Conservation (phyloP, 2,888 invertebrate genomes). For the Auanema sp. region DNA sequence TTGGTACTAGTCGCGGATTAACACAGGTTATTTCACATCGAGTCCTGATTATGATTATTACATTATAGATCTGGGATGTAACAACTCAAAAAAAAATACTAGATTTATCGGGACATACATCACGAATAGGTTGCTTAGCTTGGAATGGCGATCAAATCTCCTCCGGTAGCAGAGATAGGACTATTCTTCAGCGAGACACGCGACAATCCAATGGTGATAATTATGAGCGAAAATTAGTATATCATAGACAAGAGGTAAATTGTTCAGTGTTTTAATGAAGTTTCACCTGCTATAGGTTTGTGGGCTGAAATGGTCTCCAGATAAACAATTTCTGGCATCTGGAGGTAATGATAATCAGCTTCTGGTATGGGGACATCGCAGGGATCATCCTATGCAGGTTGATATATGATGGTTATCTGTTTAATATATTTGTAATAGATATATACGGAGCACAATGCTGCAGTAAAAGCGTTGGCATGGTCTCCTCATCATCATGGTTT, state of each 20-base stretch:
- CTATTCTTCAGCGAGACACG: slow-evolving; percentile 90
- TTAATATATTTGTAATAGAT: slow-evolving; percentile 73
- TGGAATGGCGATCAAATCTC: slow-evolving; percentile 64
- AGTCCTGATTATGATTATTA: background rate
- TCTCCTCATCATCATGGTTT: slow-evolving; percentile 97
- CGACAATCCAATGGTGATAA: slow-evolving; percentile 74
- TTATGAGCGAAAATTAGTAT: slow-evolving; percentile 77
- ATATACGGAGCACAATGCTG: slow-evolving; percentile 93
- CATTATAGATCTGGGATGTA: slow-evolving; percentile 90
- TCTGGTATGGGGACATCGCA: slow-evolving; percentile 86
- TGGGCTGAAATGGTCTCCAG: slow-evolving; percentile 97
- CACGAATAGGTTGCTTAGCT: slow-evolving; percentile 62
- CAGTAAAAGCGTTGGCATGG: slow-evolving; percentile 96
- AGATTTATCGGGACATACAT: slow-evolving; percentile 52
- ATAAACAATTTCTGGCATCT: slow-evolving; percentile 92
- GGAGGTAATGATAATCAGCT: slow-evolving; percentile 97
- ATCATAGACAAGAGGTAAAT: slow-evolving; percentile 87
- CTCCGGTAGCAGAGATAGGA: slow-evolving; percentile 81
- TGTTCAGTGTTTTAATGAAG: background rate
- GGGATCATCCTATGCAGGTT: slow-evolving; percentile 72
- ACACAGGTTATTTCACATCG: slow-evolving; percentile 27
- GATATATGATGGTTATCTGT: background rate
- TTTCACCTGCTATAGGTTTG: slow-evolving; percentile 71
- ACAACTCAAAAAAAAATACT: slow-evolving; percentile 84
- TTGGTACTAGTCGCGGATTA: slow-evolving; percentile 76